A percentile compares a stretch with the other conserved stretches of the same genome.
phyloP scores from a whole-genome alignment of 2,888 invertebrate genomes.

The Drosophila maculinotata region DNA sequence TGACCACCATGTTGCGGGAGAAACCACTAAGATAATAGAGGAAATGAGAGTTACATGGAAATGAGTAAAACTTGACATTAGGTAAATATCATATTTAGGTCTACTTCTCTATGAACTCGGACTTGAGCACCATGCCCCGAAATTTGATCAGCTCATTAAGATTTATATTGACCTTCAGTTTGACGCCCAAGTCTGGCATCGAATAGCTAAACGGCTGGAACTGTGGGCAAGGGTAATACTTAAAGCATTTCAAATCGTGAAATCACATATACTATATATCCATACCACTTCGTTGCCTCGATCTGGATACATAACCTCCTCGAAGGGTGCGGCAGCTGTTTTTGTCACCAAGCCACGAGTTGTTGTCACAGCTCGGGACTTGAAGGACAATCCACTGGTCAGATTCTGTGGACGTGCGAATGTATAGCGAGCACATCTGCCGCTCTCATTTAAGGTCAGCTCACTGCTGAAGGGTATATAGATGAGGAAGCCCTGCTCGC shows the following conservation, averaged over 20 bases:
- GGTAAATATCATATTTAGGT: too few relatives aligned
- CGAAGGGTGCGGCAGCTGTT: constrained; percentile 77
- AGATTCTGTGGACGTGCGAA: constrained; percentile 84
- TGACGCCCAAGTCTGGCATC: constrained; percentile 83
- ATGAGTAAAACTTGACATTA: neutral
- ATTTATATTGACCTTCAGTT: constrained; percentile 82
- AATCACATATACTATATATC: neutral
- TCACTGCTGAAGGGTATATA: constrained; percentile 88
- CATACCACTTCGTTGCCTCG: constrained; percentile 82
- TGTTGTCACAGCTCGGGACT: constrained; percentile 84
- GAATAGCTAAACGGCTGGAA: constrained; percentile 82
- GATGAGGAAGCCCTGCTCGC: constrained; percentile 89
- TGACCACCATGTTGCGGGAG: constrained; percentile 83
- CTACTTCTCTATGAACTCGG: constrained; percentile 85
- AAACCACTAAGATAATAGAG: constrained; percentile 77
- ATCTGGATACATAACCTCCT: constrained; percentile 83
- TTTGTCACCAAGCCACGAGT: constrained; percentile 83
- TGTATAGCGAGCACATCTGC: constrained; percentile 80
- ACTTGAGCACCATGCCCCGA: constrained; percentile 84
- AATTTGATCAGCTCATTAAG: constrained; percentile 84
- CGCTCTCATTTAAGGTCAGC: constrained; percentile 80
- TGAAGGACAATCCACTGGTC: constrained; percentile 84
- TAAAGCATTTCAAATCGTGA: neutral
- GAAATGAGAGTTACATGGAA: neutral
- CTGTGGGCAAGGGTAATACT: constrained; percentile 48